Conservation (phyloP, 1,140 invertebrate genomes). For the Drosophila carrolli region DNA sequence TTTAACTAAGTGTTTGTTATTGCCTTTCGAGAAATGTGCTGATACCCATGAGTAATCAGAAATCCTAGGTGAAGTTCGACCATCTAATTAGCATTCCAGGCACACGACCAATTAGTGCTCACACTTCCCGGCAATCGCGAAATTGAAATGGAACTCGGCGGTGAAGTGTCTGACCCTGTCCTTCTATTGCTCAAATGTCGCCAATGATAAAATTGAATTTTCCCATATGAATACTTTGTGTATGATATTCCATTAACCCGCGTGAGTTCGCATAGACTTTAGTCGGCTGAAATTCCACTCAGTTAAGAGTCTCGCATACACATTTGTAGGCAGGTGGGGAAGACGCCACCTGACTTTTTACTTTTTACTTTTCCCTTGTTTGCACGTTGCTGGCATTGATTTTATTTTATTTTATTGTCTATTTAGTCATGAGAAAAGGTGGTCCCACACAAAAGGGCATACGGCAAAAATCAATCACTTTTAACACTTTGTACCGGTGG, state of each 20-base stretch:
- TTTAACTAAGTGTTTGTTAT: slow-evolving; percentile 35
- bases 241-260: slow-evolving; percentile 27
- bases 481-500: slow-evolving; percentile 15
- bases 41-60: slow-evolving; percentile 30
- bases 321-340: slow-evolving; percentile 3
- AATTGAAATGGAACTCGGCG: slow-evolving; percentile 38
- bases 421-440: slow-evolving; percentile 36
- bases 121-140: slow-evolving; percentile 30
- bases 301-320: neutral
- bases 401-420: slow-evolving; percentile 25
- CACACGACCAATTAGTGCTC: slow-evolving; percentile 45
- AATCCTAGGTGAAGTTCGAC: slow-evolving; percentile 40
- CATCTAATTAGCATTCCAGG: slow-evolving; percentile 65
- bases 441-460: slow-evolving; percentile 19
- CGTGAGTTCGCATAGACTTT: slow-evolving; percentile 27
- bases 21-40: slow-evolving; percentile 28
- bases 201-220: slow-evolving; percentile 26
- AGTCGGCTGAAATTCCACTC: slow-evolving; percentile 21
- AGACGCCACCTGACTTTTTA: slow-evolving; percentile 48
- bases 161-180: slow-evolving; percentile 48
- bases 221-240: slow-evolving; percentile 19
- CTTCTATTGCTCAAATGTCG: slow-evolving; percentile 24
- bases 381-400: slow-evolving; percentile 43
- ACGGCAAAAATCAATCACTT: slow-evolving; percentile 38
- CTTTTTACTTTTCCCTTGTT: slow-evolving; percentile 3